Base-by-base conservation (phyloP, 2,113 vertebrate genomes). In the Colinus virginianus region DNA sequence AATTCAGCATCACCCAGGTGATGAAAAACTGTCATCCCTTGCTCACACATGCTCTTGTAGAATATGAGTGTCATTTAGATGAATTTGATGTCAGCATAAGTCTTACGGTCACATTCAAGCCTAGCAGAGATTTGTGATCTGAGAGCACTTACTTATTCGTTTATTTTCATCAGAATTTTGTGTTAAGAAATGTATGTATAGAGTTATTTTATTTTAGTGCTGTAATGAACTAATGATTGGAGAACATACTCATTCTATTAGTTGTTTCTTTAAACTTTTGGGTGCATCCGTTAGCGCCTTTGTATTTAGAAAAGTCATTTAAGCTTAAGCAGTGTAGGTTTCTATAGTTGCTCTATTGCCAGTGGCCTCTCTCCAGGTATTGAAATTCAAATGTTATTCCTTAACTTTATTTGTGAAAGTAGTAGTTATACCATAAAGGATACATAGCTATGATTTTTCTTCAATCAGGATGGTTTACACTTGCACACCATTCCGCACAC, bases 31-130 rank as follows among this genome's bases (percentile, higher is more conserved):
- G 9, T 3, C 74, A 12, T 5, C 9, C 9, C 3, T 2, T 36
- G 2, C 15, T 66, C 40, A n/a, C 4, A 36, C 4, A 5, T 2
- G 0, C 11, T 74, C 2, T 7, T n/a, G 19, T 0, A 62, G 12
- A 9, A 7, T 53, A 20, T 36, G 15, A 58, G 9, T 46, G 10
- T 23, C 30, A 21, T 23, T 69, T n/a, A 68, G 22, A 13, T 36
- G 14, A 64, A 7, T 58, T 20, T 61, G n/a, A 28, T 10, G 16
- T 49, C 10, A 6, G 18, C 11, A 62, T 74, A 26, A 74, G 46
- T 58, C 38, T 74, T 61, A 32, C 6, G 45, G 26, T 20, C 38
- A 40, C 8, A 30, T 12, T 25, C 68, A 72, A 61, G n/a, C 3
- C 8, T 30, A 34, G 36, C 78, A n/a, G 34, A 42, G 2, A 34